A percentile compares a stretch with the other conserved stretches of the same genome.
Evolutionary conservation across 2,797 vertebrate species (phyloP).

Genomic region (Sebastiscus albofasciatus): DNA sequence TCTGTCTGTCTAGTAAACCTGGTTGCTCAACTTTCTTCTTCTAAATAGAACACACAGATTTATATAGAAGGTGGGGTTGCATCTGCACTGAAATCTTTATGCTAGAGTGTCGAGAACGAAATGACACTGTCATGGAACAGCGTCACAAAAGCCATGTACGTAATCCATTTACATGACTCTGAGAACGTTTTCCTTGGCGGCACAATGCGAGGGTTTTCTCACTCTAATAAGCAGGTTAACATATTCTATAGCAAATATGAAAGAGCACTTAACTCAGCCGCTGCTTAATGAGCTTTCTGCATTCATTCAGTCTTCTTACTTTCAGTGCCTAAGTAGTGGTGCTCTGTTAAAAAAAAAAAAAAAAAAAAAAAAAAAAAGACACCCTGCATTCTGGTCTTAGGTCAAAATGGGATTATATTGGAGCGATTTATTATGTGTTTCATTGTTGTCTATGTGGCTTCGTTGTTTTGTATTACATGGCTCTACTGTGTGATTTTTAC

Average conservation of each 20-base stretch:
- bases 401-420: constrained; percentile 3
- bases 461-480: constrained; percentile 12
- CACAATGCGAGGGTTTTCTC: background rate
- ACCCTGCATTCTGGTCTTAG: background rate
- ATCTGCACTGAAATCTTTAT: background rate
- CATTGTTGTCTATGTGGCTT: constrained; percentile 12
- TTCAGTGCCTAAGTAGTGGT: background rate
- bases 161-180: constrained; percentile 23
- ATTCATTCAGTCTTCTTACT: constrained; percentile 15
- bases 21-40: constrained; percentile 50
- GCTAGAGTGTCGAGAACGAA: background rate
- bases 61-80: background rate
- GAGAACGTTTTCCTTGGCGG: constrained; percentile 9
- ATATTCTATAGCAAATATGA: constrained; percentile 6
- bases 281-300: background rate
- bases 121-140: background rate
- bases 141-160: background rate
- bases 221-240: constrained; percentile 25
- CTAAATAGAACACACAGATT: background rate
- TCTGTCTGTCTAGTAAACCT: constrained; percentile 51
- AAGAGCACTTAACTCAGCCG: background rate
- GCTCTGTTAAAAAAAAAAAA: background rate
- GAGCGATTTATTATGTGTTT: constrained; percentile 30
- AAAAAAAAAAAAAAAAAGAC: background rate
- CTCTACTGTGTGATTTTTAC: constrained; percentile 17